Conservation (phyloP, 2,113 vertebrate species). For the Neoarius graeffei region DNA sequence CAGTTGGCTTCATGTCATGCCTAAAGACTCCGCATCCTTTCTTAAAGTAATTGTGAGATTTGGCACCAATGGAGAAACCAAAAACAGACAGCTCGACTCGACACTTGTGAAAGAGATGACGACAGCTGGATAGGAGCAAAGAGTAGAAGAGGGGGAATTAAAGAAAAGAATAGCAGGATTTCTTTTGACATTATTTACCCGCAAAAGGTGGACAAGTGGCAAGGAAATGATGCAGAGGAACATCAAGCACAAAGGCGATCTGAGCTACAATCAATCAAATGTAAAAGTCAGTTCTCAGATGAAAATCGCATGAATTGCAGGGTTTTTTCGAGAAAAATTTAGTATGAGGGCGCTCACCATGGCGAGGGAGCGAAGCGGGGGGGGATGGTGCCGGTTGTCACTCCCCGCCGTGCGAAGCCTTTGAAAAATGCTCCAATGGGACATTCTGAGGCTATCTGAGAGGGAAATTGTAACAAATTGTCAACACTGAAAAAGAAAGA, state of each 20-base stretch:
- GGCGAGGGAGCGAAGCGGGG: too few species aligned
- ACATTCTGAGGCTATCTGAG: too few species aligned
- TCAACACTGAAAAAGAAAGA: too few species aligned
- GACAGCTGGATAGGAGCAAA: neutral
- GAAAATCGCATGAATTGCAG: neutral
- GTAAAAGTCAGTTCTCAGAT: neutral
- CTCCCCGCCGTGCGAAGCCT: too few species aligned
- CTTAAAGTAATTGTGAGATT: neutral
- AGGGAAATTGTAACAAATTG: too few species aligned
- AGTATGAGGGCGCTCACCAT: too few species aligned
- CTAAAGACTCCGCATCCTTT: neutral
- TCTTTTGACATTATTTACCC: neutral
- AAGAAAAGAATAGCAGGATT: neutral
- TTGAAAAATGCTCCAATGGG: too few species aligned
- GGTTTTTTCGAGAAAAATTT: too few species aligned
- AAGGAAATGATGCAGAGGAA: neutral
- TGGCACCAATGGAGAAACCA: neutral
- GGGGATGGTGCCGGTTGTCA: too few species aligned
- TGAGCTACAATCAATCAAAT: neutral
- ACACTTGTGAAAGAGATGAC: neutral
- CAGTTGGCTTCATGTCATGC: neutral
- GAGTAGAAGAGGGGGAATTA: neutral
- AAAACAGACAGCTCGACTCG: neutral
- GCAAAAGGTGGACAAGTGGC: neutral
- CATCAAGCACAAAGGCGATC: too few species aligned